Evolutionary conservation across 2,797 vertebrate genomes (phyloP).

Genomic region (Danio kyathit): DNA sequence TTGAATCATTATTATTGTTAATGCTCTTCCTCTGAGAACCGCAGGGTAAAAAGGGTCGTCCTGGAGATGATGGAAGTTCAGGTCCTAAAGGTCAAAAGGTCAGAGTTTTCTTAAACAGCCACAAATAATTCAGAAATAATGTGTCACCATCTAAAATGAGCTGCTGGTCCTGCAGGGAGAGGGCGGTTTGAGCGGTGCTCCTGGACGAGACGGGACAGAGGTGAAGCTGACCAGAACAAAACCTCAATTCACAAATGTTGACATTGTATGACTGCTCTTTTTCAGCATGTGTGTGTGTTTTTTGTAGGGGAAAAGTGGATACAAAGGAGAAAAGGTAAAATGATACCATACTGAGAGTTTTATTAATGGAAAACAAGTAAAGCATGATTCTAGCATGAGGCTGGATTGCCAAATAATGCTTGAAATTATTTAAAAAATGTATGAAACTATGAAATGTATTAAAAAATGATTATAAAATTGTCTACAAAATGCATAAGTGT

Average conservation of each 20-base stretch:
- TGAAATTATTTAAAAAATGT: not conserved
- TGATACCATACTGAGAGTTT: conserved; percentile 1
- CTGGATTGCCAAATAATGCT: not conserved
- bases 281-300: conserved; percentile 52
- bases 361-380: not conserved
- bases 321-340: conserved; percentile 91
- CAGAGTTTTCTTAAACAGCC: not conserved
- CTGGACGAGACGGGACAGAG: conserved; percentile 85
- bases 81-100: conserved; percentile 89
- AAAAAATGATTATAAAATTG: not conserved
- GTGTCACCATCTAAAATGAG: not conserved
- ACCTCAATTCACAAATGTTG: conserved; percentile 4
- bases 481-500: not conserved
- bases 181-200: conserved; percentile 82
- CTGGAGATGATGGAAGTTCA: conserved; percentile 85
- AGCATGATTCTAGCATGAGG: not conserved
- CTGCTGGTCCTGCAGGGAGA: conserved; percentile 80
- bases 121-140: not conserved
- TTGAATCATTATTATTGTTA: not conserved
- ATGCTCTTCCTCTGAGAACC: conserved; percentile 11
- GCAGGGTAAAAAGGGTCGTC: conserved; percentile 91
- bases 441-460: not conserved
- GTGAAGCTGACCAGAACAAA: conserved; percentile 66
- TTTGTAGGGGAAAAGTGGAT: conserved; percentile 87
- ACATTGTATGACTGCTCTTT: not conserved